Percentiles rank a stretch among this genome's conserved stretches.
These are phyloP conservation scores for Eilema griseolum DNA, from an alignment of 2,888 invertebrate genomes.

Conservation along the genomic window DNA sequence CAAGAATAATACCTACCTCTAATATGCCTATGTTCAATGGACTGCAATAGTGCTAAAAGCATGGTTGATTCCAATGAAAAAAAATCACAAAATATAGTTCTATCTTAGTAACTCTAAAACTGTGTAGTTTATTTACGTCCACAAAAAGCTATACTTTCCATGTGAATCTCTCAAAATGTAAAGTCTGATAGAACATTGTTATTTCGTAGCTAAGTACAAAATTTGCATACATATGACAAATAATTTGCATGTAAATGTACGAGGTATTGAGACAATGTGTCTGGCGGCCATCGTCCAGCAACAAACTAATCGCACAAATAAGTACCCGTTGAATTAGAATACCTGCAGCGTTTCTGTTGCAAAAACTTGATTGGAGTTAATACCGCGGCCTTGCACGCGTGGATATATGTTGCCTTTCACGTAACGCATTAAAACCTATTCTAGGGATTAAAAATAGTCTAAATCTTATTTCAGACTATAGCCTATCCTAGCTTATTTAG, in stretches of 20 bases:
- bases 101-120: background rate
- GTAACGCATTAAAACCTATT: too few species aligned
- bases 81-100: background rate
- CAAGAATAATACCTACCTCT: too few species aligned
- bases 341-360: background rate
- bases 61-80: too few species aligned
- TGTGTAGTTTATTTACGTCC: background rate
- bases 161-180: constrained; percentile 25
- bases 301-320: constrained; percentile 11
- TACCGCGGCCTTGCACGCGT: too few species aligned
- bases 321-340: background rate
- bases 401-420: too few species aligned
- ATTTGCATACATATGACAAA: constrained; percentile 50
- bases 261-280: constrained; percentile 45
- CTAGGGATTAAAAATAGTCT: too few species aligned
- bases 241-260: constrained; percentile 48
- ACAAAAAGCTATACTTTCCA: background rate
- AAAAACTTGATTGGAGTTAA: background rate
- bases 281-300: constrained; percentile 25
- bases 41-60: too few species aligned
- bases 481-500: too few species aligned
- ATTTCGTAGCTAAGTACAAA: constrained; percentile 31
- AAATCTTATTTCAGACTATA: too few species aligned
- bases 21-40: too few species aligned
- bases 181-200: constrained; percentile 27